Evolutionary conservation across 2,888 invertebrate species (phyloP), one percentile per base, ranked within the genome.

Genomic region (Dynastes maya): DNA sequence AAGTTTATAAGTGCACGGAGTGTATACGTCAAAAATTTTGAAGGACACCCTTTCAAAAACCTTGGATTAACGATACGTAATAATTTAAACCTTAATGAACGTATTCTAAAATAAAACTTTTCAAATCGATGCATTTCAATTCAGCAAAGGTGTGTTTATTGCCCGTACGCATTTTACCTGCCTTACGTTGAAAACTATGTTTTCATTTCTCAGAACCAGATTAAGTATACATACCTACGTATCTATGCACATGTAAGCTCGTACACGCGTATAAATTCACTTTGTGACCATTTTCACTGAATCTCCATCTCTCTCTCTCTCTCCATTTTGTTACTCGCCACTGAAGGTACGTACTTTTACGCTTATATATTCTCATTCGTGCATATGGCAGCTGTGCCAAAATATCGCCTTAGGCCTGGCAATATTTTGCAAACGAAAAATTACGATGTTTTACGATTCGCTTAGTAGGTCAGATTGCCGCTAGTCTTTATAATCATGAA

Each of bases 401-500:
- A 79, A 77, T 72, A 65, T 40, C 53, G 76, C 79, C 64, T 53
- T 65, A 45, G 79, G 79, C 79, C n/a, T 45, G 72, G 65, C 55
- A 61, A 77, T 77, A 79, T 80, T 80, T 76, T 74, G 80, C 80
- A 76, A 79, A 79, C 79, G 80, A 82, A 81, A 82, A 82, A 82
- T 80, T 78, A 80, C 81, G 80, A 80, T 61, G 76, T 78, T 78
- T 78, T 72, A 79, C 79, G 81, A 80, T 78, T 78, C 67, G 79
- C 72, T 82, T 82, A 82, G 82, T 82, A 82, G 82, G 82, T 82
- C 82, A 82, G 80, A 77, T 80, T 80, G 81, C 82, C 80, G 79
- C 80, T 80, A 81, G 80, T 76, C 40, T 61, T 37, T 80, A 81
- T 81, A 81, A 80, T 81, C 81, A 80, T 75, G 79, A 81, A 82